Evolutionary conservation across 2,888 invertebrate species (phyloP).

Genomic region (Ditylenchus weischeri): DNA sequence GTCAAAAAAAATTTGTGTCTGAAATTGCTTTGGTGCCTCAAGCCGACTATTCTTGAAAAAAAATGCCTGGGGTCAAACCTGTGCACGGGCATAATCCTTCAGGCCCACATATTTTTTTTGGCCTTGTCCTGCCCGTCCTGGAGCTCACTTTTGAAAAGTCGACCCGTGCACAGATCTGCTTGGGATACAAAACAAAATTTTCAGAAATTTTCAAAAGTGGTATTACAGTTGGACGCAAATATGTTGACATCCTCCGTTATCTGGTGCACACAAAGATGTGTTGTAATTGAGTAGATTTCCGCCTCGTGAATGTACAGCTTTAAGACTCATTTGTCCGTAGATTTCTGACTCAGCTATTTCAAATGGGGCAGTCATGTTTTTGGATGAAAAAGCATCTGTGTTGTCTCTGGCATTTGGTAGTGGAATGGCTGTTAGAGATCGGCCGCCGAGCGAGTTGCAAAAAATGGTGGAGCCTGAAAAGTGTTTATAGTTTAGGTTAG

Average conservation of each 20-base stretch:
- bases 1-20: not conserved
- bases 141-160: too few species aligned
- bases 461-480: slow-evolving; percentile 25
- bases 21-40: too few species aligned
- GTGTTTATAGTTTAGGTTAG: not conserved
- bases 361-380: slow-evolving; percentile 8
- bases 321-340: slow-evolving; percentile 31
- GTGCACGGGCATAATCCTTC: slow-evolving; percentile 8
- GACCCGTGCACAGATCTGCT: too few species aligned
- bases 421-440: slow-evolving; percentile 29
- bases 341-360: slow-evolving; percentile 28
- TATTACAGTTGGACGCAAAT: slow-evolving; percentile 32
- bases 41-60: not conserved
- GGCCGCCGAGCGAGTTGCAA: slow-evolving; percentile 30
- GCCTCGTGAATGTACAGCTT: slow-evolving; percentile 22
- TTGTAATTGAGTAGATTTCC: not conserved
- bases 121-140: too few species aligned
- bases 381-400: slow-evolving; percentile 10
- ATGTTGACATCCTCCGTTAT: slow-evolving; percentile 33
- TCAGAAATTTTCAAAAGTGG: not conserved
- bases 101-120: too few species aligned
- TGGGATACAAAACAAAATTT: not conserved
- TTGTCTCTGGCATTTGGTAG: not conserved
- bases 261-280: slow-evolving; percentile 15
- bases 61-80: not conserved